Evolutionary conservation across 2,888 invertebrate genomes (phyloP), one percentile per base, ranked within the genome.

Genomic region (Caenorhabditis macrosperma): DNA sequence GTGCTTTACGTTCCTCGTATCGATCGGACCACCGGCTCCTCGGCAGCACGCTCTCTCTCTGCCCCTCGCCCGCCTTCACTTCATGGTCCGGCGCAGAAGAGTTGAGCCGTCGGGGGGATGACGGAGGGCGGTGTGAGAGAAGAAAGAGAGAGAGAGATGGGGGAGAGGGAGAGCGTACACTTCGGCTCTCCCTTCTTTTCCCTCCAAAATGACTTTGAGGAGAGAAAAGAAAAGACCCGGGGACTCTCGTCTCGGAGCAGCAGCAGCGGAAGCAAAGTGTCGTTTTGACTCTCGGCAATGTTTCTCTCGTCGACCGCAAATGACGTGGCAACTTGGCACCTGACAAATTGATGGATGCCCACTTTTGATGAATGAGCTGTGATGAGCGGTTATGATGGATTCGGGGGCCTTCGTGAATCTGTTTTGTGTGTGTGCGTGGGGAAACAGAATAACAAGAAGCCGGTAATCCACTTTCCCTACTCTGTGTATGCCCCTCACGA

Each of bases 71-170:
- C n/a, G n/a, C n/a, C n/a, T n/a, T 68, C 61, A 52, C 69, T 74
- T 30, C 35, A 33, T 28, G 46, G 26, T 44, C 38, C 52, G 38
- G 15, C 15, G 38, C 55, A 15, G 52, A 60, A 52, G 41, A 72
- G 74, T 74, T 64, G 74, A 74, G 74, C 74, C 74, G 48, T 44
- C 12, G 38, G 64, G n/a, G n/a, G n/a, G 64, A 64, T 64, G 64
- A 64, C 30, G 22, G 52, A 33, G 30, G 48, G 17, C n/a, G n/a
- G n/a, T n/a, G n/a, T n/a, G n/a, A n/a, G n/a, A n/a, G n/a, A n/a
- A n/a, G n/a, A n/a, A n/a, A n/a, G n/a, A n/a, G n/a, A n/a, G n/a
- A 35, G 2, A 38, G 57, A 35, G 4, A 35, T 26, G 61, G 59
- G 44, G 60, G 50, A 15, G 35, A 17, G 55, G n/a, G 20, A 38